Base-by-base conservation (phyloP, 30 jellyfish, hydroid and myxozoan species). In the Pelagia noctiluca region DNA sequence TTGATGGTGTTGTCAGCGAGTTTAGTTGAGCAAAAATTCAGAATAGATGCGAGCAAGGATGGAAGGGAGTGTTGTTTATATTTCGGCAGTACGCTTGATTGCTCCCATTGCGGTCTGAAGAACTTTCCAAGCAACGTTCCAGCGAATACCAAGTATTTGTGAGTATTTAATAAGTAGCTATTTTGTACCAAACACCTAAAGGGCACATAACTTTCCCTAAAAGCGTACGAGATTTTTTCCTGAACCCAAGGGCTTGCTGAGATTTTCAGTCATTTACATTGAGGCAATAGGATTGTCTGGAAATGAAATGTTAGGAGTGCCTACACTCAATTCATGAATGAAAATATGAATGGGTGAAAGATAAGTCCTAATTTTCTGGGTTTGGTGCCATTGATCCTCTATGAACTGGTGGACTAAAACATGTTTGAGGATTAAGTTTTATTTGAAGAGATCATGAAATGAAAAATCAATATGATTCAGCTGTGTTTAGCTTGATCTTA, bases 71-170 rank as follows among this genome's bases (percentile, higher is more conserved):
- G 88, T 31, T 60, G 65, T 57, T 74, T 7, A 5, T 12, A 38
- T 42, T 18, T 34, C 22, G 16, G 50, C 65, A 60, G 31, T 37
- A 47, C 64, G 85, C 30, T 80, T 19, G 92, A 82, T 82, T 82
- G 92, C 63, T 68, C 92, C 38, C 42, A 70, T 34, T 86, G 73
- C 12, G 42, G 78, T 23, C 33, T 82, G 24, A 36, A 54, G 61
- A 19, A 61, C 16, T 19, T 62, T 7, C 92, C 92, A 48, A 31
- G 11, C 53, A 61, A 82, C 47, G 33, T 82, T 66, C 80, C 92
- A 0, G 25, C 79, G 31, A 32, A 63, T n/a, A 30, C 70, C 61
- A 71, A 54, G 54, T 82, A 49, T 42, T 62, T 82, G 92, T 82
- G 28, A 82, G 92, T 82, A 30, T 23, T 49, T 7, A 19, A 22